phyloP scores from a whole-genome alignment of 2,797 vertebrate species.

The Babyrousa celebensis region DNA sequence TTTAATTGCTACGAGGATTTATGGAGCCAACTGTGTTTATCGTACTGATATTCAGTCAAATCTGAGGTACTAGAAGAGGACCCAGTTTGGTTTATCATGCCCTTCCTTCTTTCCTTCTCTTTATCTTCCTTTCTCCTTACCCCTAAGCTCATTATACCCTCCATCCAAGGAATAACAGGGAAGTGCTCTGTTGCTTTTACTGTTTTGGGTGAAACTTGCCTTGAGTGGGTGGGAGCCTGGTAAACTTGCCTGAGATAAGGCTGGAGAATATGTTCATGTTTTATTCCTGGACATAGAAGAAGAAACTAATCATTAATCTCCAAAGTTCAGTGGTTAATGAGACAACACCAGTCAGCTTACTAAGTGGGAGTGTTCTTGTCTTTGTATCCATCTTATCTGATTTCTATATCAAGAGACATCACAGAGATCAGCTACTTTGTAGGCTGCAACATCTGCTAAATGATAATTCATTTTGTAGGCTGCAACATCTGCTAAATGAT shows the following conservation, averaged over 20 bases:
- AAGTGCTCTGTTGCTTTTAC: not conserved
- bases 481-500: not conserved
- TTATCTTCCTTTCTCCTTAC: not conserved
- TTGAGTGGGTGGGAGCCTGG: not conserved
- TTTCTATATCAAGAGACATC: not conserved
- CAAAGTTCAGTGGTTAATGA: not conserved
- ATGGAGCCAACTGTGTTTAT: conserved; percentile 72
- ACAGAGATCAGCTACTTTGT: not conserved
- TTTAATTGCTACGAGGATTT: conserved; percentile 76
- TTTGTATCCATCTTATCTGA: not conserved
- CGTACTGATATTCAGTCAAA: conserved; percentile 46
- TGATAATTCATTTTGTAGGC: not conserved
- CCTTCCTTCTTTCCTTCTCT: not conserved
- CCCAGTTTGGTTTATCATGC: not conserved
- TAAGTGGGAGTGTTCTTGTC: not conserved
- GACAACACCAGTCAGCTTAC: not conserved
- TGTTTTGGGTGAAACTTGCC: conserved; percentile 6
- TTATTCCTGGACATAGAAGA: not conserved
- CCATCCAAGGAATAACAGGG: not conserved
- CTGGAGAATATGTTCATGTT: not conserved
- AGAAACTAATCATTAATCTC: not conserved
- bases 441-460: not conserved
- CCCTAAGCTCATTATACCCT: not conserved
- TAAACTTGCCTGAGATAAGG: not conserved
- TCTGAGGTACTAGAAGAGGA: not conserved